phyloP scores from a whole-genome alignment of 2,113 vertebrate genomes.

The Catharus bicknelli region DNA sequence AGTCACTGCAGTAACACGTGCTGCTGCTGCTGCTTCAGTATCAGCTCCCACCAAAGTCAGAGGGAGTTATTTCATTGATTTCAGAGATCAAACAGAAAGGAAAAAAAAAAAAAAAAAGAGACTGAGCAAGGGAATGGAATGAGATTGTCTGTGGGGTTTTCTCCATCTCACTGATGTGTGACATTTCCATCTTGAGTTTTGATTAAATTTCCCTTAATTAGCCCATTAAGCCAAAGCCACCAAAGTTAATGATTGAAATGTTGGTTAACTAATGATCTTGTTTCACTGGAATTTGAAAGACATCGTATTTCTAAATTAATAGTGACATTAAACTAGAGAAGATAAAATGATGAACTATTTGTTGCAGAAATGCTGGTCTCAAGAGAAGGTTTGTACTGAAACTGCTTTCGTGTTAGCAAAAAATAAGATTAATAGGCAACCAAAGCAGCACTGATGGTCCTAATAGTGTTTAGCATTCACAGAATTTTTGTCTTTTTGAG shows the following conservation, averaged over 20 bases:
- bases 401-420: neutral
- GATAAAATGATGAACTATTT: conserved; percentile 40
- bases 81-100: neutral
- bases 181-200: conserved; percentile 53
- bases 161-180: conserved; percentile 31
- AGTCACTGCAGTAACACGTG: neutral
- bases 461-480: neutral
- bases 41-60: neutral
- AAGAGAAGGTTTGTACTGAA: conserved; percentile 2
- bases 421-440: neutral
- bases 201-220: conserved; percentile 63
- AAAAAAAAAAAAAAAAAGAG: neutral
- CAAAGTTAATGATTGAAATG: conserved; percentile 52
- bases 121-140: neutral
- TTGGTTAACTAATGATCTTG: conserved; percentile 47
- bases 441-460: neutral
- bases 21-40: neutral
- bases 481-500: neutral
- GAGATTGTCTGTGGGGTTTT: neutral
- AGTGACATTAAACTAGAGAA: conserved; percentile 41
- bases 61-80: neutral
- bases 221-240: conserved; percentile 50
- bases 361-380: conserved; percentile 33
- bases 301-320: conserved; percentile 48
- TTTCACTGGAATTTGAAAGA: conserved; percentile 54